A percentile compares a stretch with the other conserved stretches of the same genome.
Evolutionary conservation across 2,797 vertebrate genomes (phyloP).

Genomic region (Sebastolobus alascanus): DNA sequence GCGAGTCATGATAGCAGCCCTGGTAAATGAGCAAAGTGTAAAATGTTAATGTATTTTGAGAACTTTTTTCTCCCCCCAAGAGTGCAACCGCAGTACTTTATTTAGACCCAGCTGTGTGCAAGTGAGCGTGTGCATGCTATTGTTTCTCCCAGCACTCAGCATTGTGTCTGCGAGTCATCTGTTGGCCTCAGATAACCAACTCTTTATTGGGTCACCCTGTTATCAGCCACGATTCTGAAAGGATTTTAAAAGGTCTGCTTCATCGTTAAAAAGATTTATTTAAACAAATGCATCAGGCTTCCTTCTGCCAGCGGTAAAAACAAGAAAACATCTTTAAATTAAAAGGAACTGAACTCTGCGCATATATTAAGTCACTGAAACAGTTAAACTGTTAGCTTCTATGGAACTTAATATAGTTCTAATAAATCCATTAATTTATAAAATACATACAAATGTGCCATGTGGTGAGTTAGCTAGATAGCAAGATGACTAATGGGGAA

Average conservation of each 20-base stretch:
- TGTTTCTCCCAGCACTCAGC: slow-evolving; percentile 30
- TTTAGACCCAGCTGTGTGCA: slow-evolving; percentile 2
- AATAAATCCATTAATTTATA: neutral
- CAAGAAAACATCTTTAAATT: slow-evolving; percentile 11
- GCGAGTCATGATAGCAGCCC: slow-evolving; percentile 11
- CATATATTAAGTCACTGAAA: neutral
- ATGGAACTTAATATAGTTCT: neutral
- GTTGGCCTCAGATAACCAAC: slow-evolving; percentile 53
- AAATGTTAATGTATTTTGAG: slow-evolving; percentile 51
- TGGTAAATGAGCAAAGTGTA: slow-evolving; percentile 41
- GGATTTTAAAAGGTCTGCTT: slow-evolving; percentile 64
- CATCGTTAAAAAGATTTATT: slow-evolving; percentile 54
- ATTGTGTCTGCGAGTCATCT: slow-evolving; percentile 60
- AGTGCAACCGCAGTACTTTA: slow-evolving; percentile 16
- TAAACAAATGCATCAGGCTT: slow-evolving; percentile 27
- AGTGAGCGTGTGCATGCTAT: neutral
- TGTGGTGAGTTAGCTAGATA: neutral
- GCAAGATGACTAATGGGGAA: neutral
- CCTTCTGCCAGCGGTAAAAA: slow-evolving; percentile 7
- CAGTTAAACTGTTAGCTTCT: neutral
- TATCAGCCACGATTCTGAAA: slow-evolving; percentile 43
- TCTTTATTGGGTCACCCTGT: slow-evolving; percentile 53
- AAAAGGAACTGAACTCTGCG: slow-evolving; percentile 7
- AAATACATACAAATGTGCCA: neutral
- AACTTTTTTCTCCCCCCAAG: slow-evolving; percentile 1